Base-by-base conservation (phyloP, 2,888 invertebrate species). In the Andricus quercusramuli region DNA sequence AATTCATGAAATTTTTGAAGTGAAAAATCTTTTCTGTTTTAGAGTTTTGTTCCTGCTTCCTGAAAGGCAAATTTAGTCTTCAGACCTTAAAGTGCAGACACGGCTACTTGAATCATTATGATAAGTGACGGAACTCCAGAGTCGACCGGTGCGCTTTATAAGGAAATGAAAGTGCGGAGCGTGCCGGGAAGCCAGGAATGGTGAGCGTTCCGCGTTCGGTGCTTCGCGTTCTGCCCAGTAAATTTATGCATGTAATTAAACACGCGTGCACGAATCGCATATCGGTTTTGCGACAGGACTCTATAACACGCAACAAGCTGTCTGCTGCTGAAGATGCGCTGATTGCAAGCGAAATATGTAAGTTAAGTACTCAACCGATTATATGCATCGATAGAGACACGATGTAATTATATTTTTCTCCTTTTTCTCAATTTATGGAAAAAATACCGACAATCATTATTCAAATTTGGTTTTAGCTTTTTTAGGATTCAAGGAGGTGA, bases 161-260 rank as follows among this genome's bases (percentile, higher is more conserved):
- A 84, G 84, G 83, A 84, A 84, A 84, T 82, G 84, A 83, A 84
- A 83, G 84, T 84, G 79, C 74, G 82, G 82, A 83, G 80, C 83
- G 84, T 83, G 82, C 83, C 81, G 79, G 80, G 83, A 82, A 82
- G 68, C 83, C 80, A 81, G 82, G 83, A 82, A 84, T 83, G 78
- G 80, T 77, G 80, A 82, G 78, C 79, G 82, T 83, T 82, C 80
- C 81, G 78, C 79, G 82, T 83, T 82, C 80, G 79, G 74, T 59
- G 79, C 79, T 79, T 80, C 62, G 67, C 78, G 81, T 80, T 82
- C 81, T 22, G 77, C 65, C 76, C 9, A 82, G 68, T 81, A 83
- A 83, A 85, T 85, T 86, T 85, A 85, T 83, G 82, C 79, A 79
- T 74, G 83, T 81, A 86, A 86, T 86, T 85, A 85, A 86, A 83